Evolutionary conservation across 1,140 invertebrate genomes (phyloP).

Genomic region (Neotoxoptera formosana): DNA sequence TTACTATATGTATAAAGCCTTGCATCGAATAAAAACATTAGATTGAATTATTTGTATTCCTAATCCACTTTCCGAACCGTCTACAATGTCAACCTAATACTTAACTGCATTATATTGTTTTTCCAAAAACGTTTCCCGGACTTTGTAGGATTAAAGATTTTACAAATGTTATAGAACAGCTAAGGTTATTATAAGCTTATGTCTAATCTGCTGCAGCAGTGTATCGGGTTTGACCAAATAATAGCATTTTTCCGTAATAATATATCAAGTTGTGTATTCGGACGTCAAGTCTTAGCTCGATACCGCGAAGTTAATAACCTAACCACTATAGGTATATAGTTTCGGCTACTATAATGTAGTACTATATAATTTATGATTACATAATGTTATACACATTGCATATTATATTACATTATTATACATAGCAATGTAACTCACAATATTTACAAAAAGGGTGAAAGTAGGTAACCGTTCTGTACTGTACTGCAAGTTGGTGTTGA

Average conservation of each 20-base stretch:
- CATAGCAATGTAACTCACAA: not conserved
- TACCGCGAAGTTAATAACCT: not conserved
- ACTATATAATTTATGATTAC: not conserved
- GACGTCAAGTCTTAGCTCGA: not conserved
- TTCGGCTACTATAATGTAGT: not conserved
- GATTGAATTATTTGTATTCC: conserved; percentile 5
- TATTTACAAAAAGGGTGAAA: too few relatives aligned
- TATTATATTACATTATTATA: too few relatives aligned
- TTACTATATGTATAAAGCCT: not conserved
- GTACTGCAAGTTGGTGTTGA: too few relatives aligned
- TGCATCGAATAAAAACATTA: conserved; percentile 37
- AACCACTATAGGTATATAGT: not conserved
- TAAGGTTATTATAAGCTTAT: not conserved
- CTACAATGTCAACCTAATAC: conserved; percentile 11
- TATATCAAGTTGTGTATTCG: not conserved
- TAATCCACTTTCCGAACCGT: conserved; percentile 5
- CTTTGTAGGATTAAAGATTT: conserved; percentile 17
- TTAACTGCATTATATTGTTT: not conserved
- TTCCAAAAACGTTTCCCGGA: conserved; percentile 3
- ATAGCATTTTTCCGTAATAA: not conserved
- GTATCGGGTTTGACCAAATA: not conserved
- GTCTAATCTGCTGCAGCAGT: not conserved
- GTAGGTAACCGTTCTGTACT: too few relatives aligned
- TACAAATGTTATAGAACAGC: not conserved
- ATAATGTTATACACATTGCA: too few relatives aligned